Conservation (phyloP, 2,797 vertebrate genomes). For the Coranthus polyacanthus region DNA sequence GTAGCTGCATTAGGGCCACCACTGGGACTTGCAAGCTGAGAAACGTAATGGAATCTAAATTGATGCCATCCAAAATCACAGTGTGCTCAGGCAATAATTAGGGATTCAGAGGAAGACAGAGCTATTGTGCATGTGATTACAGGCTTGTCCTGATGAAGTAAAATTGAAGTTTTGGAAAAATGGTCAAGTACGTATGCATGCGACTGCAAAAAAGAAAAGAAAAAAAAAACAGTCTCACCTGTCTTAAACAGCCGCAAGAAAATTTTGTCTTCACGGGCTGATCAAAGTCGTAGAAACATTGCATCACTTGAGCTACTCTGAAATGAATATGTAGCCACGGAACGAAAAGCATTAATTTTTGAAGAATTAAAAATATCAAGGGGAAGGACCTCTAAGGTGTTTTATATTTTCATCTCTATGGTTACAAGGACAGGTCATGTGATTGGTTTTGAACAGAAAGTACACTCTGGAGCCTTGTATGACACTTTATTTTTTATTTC, state of each 20-base stretch:
- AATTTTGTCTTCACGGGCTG: constrained; percentile 31
- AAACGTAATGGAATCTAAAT: constrained; percentile 73
- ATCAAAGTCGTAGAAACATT: constrained; percentile 45
- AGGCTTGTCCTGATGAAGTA: constrained; percentile 9
- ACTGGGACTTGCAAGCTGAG: constrained; percentile 53
- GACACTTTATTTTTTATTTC: constrained; percentile 30
- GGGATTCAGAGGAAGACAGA: constrained; percentile 41
- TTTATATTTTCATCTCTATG: constrained; percentile 47
- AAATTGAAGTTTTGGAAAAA: constrained; percentile 21
- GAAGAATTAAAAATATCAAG: constrained; percentile 51
- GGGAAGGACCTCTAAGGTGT: constrained; percentile 39
- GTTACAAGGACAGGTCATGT: constrained; percentile 45
- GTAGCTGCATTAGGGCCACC: constrained; percentile 66
- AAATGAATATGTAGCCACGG: constrained; percentile 37
- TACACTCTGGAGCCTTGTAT: constrained; percentile 16
- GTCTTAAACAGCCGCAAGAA: constrained; percentile 1
- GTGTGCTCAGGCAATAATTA: constrained; percentile 63
- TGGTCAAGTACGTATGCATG: too few species aligned
- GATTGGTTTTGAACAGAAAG: constrained; percentile 37
- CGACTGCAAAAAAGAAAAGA: too few species aligned
- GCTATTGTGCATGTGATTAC: constrained; percentile 35
- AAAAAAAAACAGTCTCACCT: neutral
- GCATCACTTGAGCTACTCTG: constrained; percentile 42
- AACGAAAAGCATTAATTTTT: constrained; percentile 48
- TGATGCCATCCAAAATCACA: constrained; percentile 70